Evolutionary conservation across 2,888 invertebrate genomes (phyloP), one percentile per base, ranked within the genome.

Genomic region (Hylaea fasciaria): DNA sequence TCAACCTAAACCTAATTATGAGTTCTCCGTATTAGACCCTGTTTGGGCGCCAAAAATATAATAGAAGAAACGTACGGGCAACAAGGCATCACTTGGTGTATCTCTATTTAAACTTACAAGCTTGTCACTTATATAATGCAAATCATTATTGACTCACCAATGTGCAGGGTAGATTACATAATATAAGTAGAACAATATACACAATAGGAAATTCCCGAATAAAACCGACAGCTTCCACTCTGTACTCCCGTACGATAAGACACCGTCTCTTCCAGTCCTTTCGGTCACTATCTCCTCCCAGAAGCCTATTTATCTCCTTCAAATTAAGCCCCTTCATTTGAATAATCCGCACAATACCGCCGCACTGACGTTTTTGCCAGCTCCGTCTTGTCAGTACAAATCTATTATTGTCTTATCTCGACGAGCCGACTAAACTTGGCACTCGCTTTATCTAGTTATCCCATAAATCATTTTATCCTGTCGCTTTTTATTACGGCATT

Each of bases 381-480:
- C 62, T 66, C 37, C 50, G 53, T 57, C 54, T 51, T 62, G 68
- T 69, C 61, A 80, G 82, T 81, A 85, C 83, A 83, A 83, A 86
- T 87, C 86, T 86, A 88, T 86, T 86, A 85, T 83, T 79, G 78
- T 83, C 81, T 82, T 87, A 86, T 87, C 84, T 78, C 57, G 70
- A 72, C 74, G 74, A 74, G 75, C 70, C 72, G 78, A 77, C 76
- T 77, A 74, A 85, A 85, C 80, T 86, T 83, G 85, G 79, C 81
- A 80, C 80, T 83, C 80, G 82, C 85, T 83, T 85, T 85, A 87
- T 87, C 85, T 86, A 83, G 82, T 81, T 81, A 76, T 75, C 77
- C 82, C 86, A 89, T 89, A 85, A 89, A 88, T 89, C 89, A 89
- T 89, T 85, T 86, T 82, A 81, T 77, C 74, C 81, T 85, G 89